These are phyloP conservation scores for Petrocephalus zakoni DNA, from an alignment of 2,113 vertebrate species.

Conservation along the genomic window DNA sequence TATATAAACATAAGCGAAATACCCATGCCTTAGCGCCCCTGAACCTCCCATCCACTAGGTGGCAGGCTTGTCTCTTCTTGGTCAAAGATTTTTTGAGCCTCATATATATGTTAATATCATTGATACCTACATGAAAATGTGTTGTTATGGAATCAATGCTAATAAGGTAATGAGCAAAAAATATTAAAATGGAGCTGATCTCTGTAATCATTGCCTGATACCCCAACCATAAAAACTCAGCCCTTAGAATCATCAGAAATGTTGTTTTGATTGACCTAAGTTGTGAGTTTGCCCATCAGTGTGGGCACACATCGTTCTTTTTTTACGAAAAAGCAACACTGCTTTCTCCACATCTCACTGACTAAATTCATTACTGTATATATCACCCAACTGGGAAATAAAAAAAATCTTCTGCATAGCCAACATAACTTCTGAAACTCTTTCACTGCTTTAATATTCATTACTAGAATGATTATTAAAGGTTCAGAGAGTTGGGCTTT, in stretches of 20 bases:
- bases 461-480: neutral
- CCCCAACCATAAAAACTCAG: neutral
- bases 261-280: neutral
- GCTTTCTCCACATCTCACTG: neutral
- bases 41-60: neutral
- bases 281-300: neutral
- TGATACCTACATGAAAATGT: neutral
- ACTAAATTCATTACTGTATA: neutral
- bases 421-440: neutral
- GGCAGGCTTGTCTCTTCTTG: neutral
- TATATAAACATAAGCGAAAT: neutral
- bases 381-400: neutral
- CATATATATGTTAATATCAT: neutral
- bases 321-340: neutral
- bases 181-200: neutral
- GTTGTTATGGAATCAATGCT: neutral
- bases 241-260: no score
- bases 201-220: neutral
- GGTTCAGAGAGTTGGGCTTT: neutral
- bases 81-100: neutral
- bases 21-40: neutral
- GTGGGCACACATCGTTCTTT: neutral
- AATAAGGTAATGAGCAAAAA: neutral
- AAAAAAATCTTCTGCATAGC: neutral
- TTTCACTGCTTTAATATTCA: neutral